These are phyloP conservation scores for Eristalis intricaria DNA, from an alignment of 2,888 invertebrate genomes.

Conservation along the genomic window DNA sequence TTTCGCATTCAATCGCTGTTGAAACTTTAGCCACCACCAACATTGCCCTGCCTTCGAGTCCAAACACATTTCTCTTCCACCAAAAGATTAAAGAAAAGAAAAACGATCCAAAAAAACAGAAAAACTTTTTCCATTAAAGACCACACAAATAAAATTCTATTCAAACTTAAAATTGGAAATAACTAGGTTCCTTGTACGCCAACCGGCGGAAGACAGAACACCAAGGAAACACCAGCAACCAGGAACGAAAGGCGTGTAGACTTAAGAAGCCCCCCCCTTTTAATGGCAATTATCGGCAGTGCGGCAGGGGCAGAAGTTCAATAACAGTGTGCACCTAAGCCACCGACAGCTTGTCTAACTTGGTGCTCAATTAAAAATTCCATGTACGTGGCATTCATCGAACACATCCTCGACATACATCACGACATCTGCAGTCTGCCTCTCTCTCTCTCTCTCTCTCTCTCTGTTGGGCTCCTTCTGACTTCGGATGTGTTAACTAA, in stretches of 20 bases:
- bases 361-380: constrained; percentile 46
- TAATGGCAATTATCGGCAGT: background rate
- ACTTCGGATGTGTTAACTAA: constrained; percentile 14
- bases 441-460: no score
- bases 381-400: constrained; percentile 25
- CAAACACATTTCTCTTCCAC: background rate
- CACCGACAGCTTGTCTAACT: background rate
- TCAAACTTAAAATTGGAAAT: constrained; percentile 64
- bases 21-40: background rate
- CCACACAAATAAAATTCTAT: constrained; percentile 54
- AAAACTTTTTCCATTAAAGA: constrained; percentile 61
- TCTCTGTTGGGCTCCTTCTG: constrained; percentile 1
- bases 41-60: background rate
- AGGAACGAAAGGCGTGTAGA: background rate
- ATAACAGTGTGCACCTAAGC: background rate
- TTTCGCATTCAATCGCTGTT: background rate
- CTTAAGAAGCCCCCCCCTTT: background rate
- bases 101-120: constrained; percentile 2
- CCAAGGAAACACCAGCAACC: background rate
- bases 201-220: background rate
- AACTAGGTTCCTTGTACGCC: constrained; percentile 26
- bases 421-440: background rate
- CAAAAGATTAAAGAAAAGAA: background rate
- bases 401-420: constrained; percentile 7
- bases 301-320: background rate